Evolutionary conservation across 2,113 vertebrate genomes (phyloP).

Genomic region (Bambusicola thoracicus): DNA sequence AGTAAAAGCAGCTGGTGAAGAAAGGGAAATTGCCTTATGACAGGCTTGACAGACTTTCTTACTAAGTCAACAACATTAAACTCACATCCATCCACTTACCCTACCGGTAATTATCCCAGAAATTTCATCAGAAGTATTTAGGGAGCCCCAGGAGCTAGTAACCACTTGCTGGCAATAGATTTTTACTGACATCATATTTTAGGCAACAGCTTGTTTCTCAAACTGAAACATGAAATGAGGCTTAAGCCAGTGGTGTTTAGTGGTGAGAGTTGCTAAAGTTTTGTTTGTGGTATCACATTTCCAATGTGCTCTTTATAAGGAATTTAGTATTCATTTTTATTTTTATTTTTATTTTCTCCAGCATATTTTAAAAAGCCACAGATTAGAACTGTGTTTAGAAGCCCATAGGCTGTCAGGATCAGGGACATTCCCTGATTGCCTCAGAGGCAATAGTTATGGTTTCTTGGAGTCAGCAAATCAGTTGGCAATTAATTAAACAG

Average conservation of each 20-base stretch:
- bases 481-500: neutral
- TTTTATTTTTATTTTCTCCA: neutral
- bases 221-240: neutral
- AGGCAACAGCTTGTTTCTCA: neutral
- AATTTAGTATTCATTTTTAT: neutral
- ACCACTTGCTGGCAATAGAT: neutral
- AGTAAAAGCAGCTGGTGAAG: neutral
- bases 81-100: neutral
- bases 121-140: neutral
- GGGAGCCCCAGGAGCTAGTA: neutral
- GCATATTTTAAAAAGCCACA: neutral
- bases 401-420: neutral
- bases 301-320: neutral
- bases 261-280: neutral
- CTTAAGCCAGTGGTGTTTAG: neutral
- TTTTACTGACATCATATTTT: neutral
- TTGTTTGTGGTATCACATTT: neutral
- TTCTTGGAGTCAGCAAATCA: neutral
- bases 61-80: neutral
- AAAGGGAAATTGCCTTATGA: neutral
- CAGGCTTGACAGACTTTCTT: neutral
- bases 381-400: neutral
- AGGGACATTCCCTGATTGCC: neutral
- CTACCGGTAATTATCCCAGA: neutral
- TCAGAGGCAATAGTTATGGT: neutral